Percentiles rank a stretch among this genome's conserved stretches.
These are phyloP conservation scores for Dipodomys spectabilis DNA, from an alignment of 2,113 vertebrate species.

Conservation along the genomic window DNA sequence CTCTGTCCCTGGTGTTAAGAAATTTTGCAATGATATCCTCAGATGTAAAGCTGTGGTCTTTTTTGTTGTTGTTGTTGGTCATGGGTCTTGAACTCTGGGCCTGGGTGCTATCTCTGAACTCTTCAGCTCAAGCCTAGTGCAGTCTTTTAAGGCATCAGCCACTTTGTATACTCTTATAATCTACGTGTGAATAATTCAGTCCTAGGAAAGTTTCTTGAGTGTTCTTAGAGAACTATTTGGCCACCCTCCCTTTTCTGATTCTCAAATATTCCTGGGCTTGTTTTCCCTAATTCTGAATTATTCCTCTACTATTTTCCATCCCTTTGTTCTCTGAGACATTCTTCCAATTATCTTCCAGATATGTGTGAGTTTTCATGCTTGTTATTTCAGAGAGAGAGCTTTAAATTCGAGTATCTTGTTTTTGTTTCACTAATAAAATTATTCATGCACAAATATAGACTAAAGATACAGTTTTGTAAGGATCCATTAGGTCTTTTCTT, in stretches of 20 bases:
- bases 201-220: neutral
- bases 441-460: neutral
- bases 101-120: too few species aligned
- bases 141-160: neutral
- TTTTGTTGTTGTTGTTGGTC: too few species aligned
- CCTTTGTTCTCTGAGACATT: slow-evolving; percentile 17
- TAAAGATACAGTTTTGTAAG: neutral
- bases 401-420: neutral
- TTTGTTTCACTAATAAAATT: slow-evolving; percentile 22
- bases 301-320: neutral
- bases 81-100: too few species aligned
- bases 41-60: neutral
- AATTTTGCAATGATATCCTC: neutral
- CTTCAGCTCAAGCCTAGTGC: too few species aligned
- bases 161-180: neutral
- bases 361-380: neutral
- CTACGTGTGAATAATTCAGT: neutral
- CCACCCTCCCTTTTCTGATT: neutral
- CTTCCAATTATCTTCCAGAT: neutral
- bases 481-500: neutral
- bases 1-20: neutral
- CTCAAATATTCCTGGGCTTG: neutral
- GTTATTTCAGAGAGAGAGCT: neutral
- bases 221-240: neutral
- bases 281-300: slow-evolving; percentile 20